These are phyloP conservation scores for Botia kubotai DNA, from an alignment of 2,797 vertebrate species.

Conservation along the genomic window DNA sequence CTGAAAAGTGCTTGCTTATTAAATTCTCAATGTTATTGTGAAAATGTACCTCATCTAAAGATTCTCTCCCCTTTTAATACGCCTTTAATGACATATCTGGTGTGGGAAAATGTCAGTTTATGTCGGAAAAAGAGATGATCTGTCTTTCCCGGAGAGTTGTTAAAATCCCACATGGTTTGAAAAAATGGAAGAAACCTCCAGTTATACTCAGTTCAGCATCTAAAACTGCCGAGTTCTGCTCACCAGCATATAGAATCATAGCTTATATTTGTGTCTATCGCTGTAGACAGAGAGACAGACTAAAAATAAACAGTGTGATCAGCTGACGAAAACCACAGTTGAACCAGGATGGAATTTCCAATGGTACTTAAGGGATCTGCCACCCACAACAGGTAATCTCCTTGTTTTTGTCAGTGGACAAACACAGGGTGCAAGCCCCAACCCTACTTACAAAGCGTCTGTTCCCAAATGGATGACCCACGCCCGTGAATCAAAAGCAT, in stretches of 20 bases:
- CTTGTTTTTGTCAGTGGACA: neutral
- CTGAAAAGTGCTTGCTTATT: slow-evolving; percentile 33
- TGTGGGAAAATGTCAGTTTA: slow-evolving; percentile 66
- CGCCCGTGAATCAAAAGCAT: slow-evolving; percentile 26
- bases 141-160: slow-evolving; percentile 66
- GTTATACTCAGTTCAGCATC: slow-evolving; percentile 55
- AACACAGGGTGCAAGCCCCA: neutral
- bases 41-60: slow-evolving; percentile 68
- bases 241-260: slow-evolving; percentile 65
- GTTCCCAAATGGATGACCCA: neutral
- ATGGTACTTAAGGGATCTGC: neutral
- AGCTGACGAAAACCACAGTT: slow-evolving; percentile 48
- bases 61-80: slow-evolving; percentile 64
- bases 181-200: slow-evolving; percentile 60
- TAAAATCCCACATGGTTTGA: slow-evolving; percentile 65
- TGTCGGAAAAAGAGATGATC: slow-evolving; percentile 71
- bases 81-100: slow-evolving; percentile 68
- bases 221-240: slow-evolving; percentile 56
- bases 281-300: slow-evolving; percentile 53
- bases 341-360: neutral
- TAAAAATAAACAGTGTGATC: slow-evolving; percentile 66
- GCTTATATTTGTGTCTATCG: slow-evolving; percentile 66
- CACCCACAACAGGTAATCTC: slow-evolving; percentile 3
- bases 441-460: neutral
- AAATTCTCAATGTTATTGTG: slow-evolving; percentile 58